Evolutionary conservation across 2,113 vertebrate species (phyloP), one percentile per base, ranked within the genome.

Genomic region (Sciurus niger): DNA sequence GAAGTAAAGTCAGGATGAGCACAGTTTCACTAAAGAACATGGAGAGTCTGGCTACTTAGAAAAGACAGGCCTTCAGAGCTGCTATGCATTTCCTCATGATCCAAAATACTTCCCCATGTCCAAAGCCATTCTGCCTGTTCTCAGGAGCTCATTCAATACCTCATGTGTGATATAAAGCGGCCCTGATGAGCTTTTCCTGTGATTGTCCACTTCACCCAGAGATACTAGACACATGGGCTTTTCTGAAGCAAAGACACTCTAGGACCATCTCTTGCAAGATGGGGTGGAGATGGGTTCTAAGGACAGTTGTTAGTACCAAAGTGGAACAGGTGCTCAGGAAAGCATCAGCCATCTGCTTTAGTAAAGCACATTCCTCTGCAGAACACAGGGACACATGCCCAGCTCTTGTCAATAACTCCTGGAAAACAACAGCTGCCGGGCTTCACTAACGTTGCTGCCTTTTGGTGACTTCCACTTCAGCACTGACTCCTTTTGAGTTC

Each of bases 251-350:
- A 68, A 58, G 60, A 82, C 51, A 84, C 30, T 13, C 7, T 0
- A 28, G 76, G 28, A 55, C 32, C 20, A 28, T 43, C 16, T 48
- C 46, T 28, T 53, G 30, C 25, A 60, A 67, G 60, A 70, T 3
- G 40, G 17, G 51, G 43, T 76, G 79, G 76, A 65, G 11, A 22
- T 48, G 55, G 68, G 48, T 40, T 13, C 65, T 89, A 11, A 68
- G 4, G 92, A 96, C 83, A 84, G 72, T 37, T 55, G 48, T 82
- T 46, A 46, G 32, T 22, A 13, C 40, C 53, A 79, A 89, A 48
- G 68, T 0, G 6, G 94, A 89, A 37, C 43, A 18, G 16, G 84
- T 6, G 40, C 51, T 83, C 51, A 46, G 74, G 40, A 65, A n/a
- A 72, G 51, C 10, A 16, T 30, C 17, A 2, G 8, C 24, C n/a